phyloP scores from a whole-genome alignment of 2,888 invertebrate genomes.

The Idaea straminata region DNA sequence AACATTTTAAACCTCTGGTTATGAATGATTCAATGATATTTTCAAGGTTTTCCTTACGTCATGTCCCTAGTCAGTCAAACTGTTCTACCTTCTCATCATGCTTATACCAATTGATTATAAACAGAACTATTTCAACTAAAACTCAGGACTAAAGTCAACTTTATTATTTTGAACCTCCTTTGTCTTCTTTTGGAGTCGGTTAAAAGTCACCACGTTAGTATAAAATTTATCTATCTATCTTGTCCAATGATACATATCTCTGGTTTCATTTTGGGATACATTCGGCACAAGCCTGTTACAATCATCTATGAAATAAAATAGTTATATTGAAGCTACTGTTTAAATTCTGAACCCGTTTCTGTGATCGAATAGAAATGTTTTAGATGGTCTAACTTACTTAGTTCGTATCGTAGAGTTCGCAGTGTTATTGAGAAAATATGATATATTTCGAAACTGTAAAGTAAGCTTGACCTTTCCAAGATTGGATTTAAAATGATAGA shows the following conservation, averaged over 20 bases:
- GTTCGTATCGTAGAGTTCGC: not conserved
- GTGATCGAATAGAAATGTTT: not conserved
- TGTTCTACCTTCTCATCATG: too few relatives aligned
- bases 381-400: not conserved
- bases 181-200: too few relatives aligned
- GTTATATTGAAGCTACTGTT: not conserved
- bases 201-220: not conserved
- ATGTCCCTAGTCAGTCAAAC: too few relatives aligned
- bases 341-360: not conserved
- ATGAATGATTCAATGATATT: too few relatives aligned
- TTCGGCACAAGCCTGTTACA: not conserved
- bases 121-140: too few relatives aligned
- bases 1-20: too few relatives aligned
- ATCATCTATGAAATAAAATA: slow-evolving; percentile 1
- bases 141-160: too few relatives aligned
- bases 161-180: too few relatives aligned
- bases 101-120: too few relatives aligned
- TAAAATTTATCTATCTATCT: not conserved
- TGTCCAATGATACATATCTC: not conserved
- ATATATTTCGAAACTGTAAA: not conserved
- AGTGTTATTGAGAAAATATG: not conserved
- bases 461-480: not conserved
- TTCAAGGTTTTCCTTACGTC: too few relatives aligned
- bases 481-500: not conserved
- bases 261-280: not conserved